Evolutionary conservation across 2,888 invertebrate genomes (phyloP).

Genomic region (Tinea pellionella): DNA sequence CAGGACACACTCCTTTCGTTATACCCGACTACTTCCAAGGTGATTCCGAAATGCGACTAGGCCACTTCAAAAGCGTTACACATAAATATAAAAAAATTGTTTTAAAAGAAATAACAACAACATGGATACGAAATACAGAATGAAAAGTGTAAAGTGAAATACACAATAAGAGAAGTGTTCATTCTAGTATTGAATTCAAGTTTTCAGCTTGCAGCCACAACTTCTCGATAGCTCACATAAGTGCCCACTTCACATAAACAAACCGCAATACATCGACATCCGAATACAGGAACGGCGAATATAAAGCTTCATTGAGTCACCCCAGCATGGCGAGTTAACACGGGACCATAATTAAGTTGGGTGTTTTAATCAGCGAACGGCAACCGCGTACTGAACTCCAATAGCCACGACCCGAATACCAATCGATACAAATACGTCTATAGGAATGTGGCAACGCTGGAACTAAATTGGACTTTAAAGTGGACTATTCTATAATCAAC

Average conservation of each 20-base stretch:
- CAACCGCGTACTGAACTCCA: slow-evolving; percentile 6
- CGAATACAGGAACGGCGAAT: background rate
- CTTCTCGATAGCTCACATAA: background rate
- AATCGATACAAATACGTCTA: slow-evolving; percentile 11
- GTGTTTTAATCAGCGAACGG: slow-evolving; percentile 14
- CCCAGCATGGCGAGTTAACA: background rate
- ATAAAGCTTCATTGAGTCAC: background rate
- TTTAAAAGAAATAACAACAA: background rate
- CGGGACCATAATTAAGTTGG: slow-evolving; percentile 11
- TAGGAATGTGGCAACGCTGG: background rate
- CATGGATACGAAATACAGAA: background rate
- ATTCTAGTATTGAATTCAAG: background rate
- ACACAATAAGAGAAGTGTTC: background rate
- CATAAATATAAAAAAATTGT: too few relatives aligned
- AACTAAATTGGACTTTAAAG: background rate
- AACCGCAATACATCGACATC: background rate
- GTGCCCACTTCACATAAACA: slow-evolving; percentile 5
- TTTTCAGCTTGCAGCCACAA: background rate
- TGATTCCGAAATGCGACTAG: too few relatives aligned
- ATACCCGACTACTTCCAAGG: too few relatives aligned
- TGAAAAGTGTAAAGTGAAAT: background rate
- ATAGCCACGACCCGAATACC: slow-evolving; percentile 4
- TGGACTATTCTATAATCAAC: too few relatives aligned
- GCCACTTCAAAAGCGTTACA: too few relatives aligned
- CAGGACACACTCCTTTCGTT: too few relatives aligned